phyloP scores from a whole-genome alignment of 2,888 invertebrate genomes.

The Deilephila porcellus region DNA sequence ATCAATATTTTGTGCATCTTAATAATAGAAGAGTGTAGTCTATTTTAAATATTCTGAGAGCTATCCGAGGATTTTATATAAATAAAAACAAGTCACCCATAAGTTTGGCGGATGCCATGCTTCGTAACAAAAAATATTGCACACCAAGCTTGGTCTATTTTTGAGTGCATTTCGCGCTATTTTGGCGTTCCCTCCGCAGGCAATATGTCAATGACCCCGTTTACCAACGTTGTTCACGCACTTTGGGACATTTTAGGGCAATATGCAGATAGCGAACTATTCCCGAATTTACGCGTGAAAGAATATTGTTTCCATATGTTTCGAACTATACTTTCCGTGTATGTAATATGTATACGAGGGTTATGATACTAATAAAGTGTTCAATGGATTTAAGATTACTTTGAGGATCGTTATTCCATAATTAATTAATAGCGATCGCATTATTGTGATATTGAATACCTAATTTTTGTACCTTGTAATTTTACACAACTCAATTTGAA shows the following conservation, averaged over 20 bases:
- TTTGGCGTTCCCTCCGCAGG: conserved; percentile 83
- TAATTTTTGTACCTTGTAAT: too few species aligned
- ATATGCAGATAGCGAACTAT: conserved; percentile 56
- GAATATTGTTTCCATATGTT: conserved; percentile 32
- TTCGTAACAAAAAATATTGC: conserved; percentile 82
- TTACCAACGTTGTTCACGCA: conserved; percentile 81
- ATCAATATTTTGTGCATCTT: neutral
- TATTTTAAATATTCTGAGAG: neutral
- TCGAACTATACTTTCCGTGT: neutral
- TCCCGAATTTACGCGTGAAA: conserved; percentile 44
- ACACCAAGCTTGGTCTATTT: conserved; percentile 82
- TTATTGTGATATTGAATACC: too few species aligned
- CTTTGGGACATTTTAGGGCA: conserved; percentile 81
- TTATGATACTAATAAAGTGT: too few species aligned
- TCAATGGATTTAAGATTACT: too few species aligned
- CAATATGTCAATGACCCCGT: conserved; percentile 83
- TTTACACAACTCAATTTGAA: too few species aligned
- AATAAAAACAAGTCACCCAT: conserved; percentile 42
- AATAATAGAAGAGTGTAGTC: neutral
- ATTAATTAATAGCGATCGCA: too few species aligned
- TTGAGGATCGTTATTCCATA: too few species aligned
- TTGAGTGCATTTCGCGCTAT: conserved; percentile 85
- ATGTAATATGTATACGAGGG: neutral
- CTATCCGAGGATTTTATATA: neutral
- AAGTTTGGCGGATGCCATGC: conserved; percentile 63